Base-by-base conservation (phyloP, 1,140 invertebrate genomes). In the Drosophila albomicans region DNA sequence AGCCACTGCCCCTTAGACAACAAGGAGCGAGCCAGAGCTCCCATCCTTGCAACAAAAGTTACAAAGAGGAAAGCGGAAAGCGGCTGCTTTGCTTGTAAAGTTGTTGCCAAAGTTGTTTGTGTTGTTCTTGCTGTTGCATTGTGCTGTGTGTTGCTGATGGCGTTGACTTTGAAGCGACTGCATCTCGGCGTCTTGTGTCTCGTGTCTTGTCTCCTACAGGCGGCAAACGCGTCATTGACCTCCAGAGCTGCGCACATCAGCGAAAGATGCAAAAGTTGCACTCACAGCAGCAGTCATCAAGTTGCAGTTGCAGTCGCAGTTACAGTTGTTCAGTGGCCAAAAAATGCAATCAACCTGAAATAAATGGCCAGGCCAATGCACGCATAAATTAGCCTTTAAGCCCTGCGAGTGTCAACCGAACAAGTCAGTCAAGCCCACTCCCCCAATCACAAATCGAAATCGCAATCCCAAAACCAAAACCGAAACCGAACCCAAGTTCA, bases 201-300 rank as follows among this genome's bases (percentile, higher is more conserved):
- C 41, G 41, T 13, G 41, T 16, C 61, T 62, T 69, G 71, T 74
- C 71, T 69, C 49, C 71, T 78, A 73, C 80, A 72, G 76, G 54
- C 77, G 52, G 59, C 54, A 64, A 58, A 58, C 62, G 71, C 84
- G 82, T 87, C 82, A 87, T 88, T 88, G 82, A 87, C 84, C 84
- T 77, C 66, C 62, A 38, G 41, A 16, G 35, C 28, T 5, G 11
- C 45, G 10, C 3, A 32, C 35, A 49, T 32, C 58, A 48, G 52
- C 58, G 15, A 32, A 15, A 41, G 15, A 43, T 54, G 45, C 6
- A 48, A 54, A 48, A 49, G 28, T 30, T 41, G 15, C 20, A 43
- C 25, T 45, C 65, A 25, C 20, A 25, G 20, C 20, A 25, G 20
- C 20, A 25, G 20, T 25, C 20, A 25, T 25, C 20, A 25, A 25